Percentiles rank a stretch among this genome's conserved stretches.
These are phyloP conservation scores for Periplaneta americana DNA, from an alignment of 1,140 invertebrate genomes.

Conservation along the genomic window DNA sequence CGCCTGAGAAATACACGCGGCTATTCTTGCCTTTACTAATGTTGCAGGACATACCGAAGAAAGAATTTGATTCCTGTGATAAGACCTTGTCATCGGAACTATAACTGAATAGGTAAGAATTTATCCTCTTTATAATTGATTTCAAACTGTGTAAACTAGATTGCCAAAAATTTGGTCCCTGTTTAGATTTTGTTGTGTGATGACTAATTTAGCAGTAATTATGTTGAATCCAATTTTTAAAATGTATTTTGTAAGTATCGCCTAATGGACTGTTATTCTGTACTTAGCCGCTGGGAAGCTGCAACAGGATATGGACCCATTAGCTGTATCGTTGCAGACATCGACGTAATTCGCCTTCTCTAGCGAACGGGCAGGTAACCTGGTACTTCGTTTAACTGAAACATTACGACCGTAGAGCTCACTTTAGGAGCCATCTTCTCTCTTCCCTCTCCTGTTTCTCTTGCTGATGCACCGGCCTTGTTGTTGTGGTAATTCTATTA, in stretches of 20 bases:
- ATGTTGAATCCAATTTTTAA: neutral
- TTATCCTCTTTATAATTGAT: too few species aligned
- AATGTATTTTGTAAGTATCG: neutral
- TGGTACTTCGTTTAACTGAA: neutral
- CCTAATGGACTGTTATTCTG: neutral
- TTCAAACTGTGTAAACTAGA: too few species aligned
- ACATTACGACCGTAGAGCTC: neutral
- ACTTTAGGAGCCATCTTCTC: neutral
- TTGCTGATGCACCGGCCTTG: neutral
- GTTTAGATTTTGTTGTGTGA: neutral
- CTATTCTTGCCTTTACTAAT: too few species aligned
- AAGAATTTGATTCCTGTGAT: too few species aligned
- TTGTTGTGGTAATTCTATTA: constrained; percentile 4
- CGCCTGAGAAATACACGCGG: too few species aligned
- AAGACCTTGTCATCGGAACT: too few species aligned
- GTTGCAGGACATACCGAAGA: too few species aligned
- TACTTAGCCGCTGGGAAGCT: neutral
- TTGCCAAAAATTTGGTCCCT: too few species aligned
- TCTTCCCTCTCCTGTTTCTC: neutral
- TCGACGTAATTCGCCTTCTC: too few species aligned
- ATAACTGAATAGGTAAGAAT: too few species aligned
- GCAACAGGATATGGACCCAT: neutral
- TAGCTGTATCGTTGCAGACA: too few species aligned
- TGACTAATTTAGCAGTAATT: neutral
- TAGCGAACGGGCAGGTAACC: neutral